Evolutionary conservation across 2,113 vertebrate species (phyloP).

Genomic region (Tenebrosternarchus preto): DNA sequence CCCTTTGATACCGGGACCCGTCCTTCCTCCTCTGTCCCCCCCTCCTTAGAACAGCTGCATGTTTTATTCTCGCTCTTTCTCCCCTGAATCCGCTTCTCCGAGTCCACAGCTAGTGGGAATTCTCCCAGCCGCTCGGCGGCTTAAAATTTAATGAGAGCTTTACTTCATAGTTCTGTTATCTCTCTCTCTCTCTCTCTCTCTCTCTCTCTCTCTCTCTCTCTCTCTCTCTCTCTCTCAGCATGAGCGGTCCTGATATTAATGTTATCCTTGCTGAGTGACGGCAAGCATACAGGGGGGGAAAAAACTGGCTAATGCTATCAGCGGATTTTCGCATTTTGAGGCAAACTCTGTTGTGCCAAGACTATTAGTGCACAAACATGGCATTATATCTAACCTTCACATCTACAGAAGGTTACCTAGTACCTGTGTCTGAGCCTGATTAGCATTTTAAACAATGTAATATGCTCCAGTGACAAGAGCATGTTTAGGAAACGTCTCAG

Average conservation of each 20-base stretch:
- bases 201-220: constrained; percentile 56
- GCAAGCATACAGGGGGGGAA: constrained; percentile 28
- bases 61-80: constrained; percentile 65
- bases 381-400: background rate
- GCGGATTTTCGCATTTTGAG: background rate
- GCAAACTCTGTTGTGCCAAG: background rate
- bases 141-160: constrained; percentile 79
- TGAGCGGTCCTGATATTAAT: constrained; percentile 55
- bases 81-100: constrained; percentile 62
- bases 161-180: constrained; percentile 72
- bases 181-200: constrained; percentile 58
- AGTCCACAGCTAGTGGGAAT: constrained; percentile 66
- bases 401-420: background rate
- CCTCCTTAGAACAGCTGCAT: constrained; percentile 53
- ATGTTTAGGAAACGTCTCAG: too few species aligned
- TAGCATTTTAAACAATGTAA: background rate
- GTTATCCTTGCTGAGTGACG: constrained; percentile 46
- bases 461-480: background rate
- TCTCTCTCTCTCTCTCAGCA: constrained; percentile 56
- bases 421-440: background rate
- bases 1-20: constrained; percentile 54
- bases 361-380: constrained; percentile 7
- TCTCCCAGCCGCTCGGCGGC: constrained; percentile 67
- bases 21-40: constrained; percentile 27
- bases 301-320: constrained; percentile 8